Conservation (phyloP, 1,140 invertebrate species). For the Yoshiicerus persimilis region DNA sequence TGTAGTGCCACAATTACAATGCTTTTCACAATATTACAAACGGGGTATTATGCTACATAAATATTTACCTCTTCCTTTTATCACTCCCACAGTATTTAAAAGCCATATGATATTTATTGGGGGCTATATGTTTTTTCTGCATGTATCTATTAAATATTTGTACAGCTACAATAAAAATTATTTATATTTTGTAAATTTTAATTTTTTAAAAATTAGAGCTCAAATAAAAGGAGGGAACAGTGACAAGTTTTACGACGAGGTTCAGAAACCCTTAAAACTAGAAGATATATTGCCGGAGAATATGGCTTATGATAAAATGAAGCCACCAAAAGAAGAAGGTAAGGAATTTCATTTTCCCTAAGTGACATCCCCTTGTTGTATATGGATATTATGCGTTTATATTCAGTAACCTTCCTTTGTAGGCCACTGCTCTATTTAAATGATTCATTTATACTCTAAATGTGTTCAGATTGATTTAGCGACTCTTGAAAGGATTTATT, state of each 20-base stretch:
- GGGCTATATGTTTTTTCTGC: no score
- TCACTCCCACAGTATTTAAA: no score
- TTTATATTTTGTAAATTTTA: no score
- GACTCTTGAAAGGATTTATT: not conserved
- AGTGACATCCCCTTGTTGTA: not conserved
- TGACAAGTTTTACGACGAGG: not conserved
- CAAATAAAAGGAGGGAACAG: not conserved
- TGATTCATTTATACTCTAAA: not conserved
- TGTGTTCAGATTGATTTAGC: not conserved
- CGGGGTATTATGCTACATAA: no score
- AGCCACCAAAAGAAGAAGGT: conserved; percentile 68
- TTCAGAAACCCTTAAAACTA: conserved; percentile 54
- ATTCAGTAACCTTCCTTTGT: not conserved
- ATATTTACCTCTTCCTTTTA: no score
- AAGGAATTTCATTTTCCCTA: not conserved
- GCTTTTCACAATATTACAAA: no score
- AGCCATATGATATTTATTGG: no score
- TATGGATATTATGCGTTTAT: not conserved
- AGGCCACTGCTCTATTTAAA: not conserved
- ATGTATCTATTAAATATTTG: no score
- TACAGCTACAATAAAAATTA: no score
- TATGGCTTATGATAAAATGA: conserved; percentile 86
- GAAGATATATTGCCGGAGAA: conserved; percentile 79
- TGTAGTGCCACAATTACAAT: no score
- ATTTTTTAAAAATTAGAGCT: not conserved